Base-by-base conservation (phyloP, 2,797 vertebrate species). In the Ctenochaetus hawaiiensis region DNA sequence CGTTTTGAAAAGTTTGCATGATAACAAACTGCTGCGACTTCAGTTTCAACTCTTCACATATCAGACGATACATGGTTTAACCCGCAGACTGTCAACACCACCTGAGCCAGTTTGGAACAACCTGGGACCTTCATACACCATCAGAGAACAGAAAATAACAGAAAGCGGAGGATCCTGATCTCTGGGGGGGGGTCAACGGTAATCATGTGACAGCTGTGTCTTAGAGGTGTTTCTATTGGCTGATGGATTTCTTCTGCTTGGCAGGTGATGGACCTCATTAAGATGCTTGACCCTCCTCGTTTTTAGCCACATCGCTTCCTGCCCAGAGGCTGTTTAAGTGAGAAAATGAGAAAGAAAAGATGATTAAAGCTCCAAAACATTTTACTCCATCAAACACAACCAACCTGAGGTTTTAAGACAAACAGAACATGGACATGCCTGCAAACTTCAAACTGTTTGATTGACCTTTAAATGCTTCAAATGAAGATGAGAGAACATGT, bases 241-340 rank as follows among this genome's bases (percentile, higher is more conserved):
- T 26, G 60, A 16, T 45, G 5, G 39, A 69, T 5, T 0, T 57
- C 62, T 9, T 8, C 59, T 43, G 62, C 37, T 74, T 8, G 0
- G 54, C 16, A 44, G 51, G 0, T 5, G 43, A 9, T 2, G 45
- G 45, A 49, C 30, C 43, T 26, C 41, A 26, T 56, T n/a, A 23
- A 8, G 52, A 43, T 6, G 77, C 64, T 43, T 3, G 14, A 30
- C 30, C 30, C 30, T 30, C 30, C 26, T 63, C 17, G 57, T 45
- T 63, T 63, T 18, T 1, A 14, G 52, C 43, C 63, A 52, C 22
- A 30, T 23, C 43, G 16, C 43, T 44, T 62, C 51, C 52, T 56
- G 62, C 59, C 51, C 18, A 17, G 59, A 58, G 30, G 39, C 82
- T 72, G 79, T 12, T 18, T 6, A 1, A 17, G 23, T 3, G 0